A percentile compares a stretch with the other conserved stretches of the same genome.
phyloP scores from a whole-genome alignment of 2,888 invertebrate genomes.

The Nudaria mundana region DNA sequence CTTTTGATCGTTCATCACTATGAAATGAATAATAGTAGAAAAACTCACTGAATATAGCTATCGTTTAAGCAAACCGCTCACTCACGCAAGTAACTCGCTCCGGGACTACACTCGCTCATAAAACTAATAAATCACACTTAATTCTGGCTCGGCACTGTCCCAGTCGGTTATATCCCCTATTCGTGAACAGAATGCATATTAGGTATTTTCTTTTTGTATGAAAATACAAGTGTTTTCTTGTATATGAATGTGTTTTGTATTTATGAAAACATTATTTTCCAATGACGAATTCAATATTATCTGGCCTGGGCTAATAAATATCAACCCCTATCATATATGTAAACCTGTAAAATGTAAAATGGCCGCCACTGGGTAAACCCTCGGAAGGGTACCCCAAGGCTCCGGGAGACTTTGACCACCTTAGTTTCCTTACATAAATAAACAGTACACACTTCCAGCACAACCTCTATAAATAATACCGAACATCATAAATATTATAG shows the following conservation, averaged over 20 bases:
- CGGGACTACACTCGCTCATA: slow-evolving; percentile 56
- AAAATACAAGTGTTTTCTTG: slow-evolving; percentile 29
- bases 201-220: slow-evolving; percentile 31
- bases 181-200: slow-evolving; percentile 68
- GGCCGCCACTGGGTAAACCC: too few relatives aligned
- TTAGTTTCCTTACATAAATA: too few relatives aligned
- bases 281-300: too few relatives aligned
- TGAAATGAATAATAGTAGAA: slow-evolving; percentile 20
- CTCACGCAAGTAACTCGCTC: slow-evolving; percentile 54
- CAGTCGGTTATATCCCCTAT: slow-evolving; percentile 45
- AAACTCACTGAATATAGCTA: slow-evolving; percentile 26
- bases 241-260: slow-evolving; percentile 4
- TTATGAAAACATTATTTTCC: slow-evolving; percentile 9
- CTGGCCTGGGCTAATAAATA: too few relatives aligned
- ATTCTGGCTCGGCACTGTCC: slow-evolving; percentile 57
- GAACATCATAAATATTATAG: too few relatives aligned
- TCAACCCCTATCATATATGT: too few relatives aligned
- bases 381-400: too few relatives aligned
- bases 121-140: slow-evolving; percentile 74
- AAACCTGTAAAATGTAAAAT: too few relatives aligned
- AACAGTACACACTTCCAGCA: too few relatives aligned
- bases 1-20: slow-evolving; percentile 11
- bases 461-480: too few relatives aligned
- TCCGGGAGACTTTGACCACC: too few relatives aligned
- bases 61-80: slow-evolving; percentile 31